A percentile compares a stretch with the other conserved stretches of the same genome.
These are phyloP conservation scores for Phrynocephalus vlangalii DNA, from an alignment of 2,797 vertebrate species.

Conservation along the genomic window DNA sequence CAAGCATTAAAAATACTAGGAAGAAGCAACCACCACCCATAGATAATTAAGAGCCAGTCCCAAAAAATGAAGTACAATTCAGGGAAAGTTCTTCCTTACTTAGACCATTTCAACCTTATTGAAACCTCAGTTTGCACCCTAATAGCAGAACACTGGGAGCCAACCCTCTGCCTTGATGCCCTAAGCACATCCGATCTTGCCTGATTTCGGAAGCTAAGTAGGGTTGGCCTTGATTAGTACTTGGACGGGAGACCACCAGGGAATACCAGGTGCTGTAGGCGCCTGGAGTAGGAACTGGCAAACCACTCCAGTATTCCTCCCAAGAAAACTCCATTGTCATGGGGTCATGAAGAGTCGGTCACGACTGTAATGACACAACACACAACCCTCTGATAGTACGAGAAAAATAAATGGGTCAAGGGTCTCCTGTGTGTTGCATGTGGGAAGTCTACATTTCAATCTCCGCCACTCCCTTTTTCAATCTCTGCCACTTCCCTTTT, in stretches of 20 bases:
- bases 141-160: background rate
- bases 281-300: too few species aligned
- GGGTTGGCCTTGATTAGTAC: too few species aligned
- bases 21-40: background rate
- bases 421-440: background rate
- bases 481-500: background rate
- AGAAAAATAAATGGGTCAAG: too few species aligned
- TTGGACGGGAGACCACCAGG: too few species aligned
- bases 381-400: too few species aligned
- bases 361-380: too few species aligned
- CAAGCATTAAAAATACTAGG: slow-evolving; percentile 8
- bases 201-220: too few species aligned
- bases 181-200: too few species aligned
- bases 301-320: too few species aligned
- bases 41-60: slow-evolving; percentile 18
- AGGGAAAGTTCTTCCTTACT: background rate
- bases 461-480: background rate
- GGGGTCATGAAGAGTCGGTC: too few species aligned
- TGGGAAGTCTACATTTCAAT: background rate
- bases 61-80: background rate
- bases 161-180: background rate
- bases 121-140: background rate
- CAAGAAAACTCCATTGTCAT: too few species aligned
- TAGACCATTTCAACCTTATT: background rate
- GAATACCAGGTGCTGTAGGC: too few species aligned